Conservation (phyloP, 1,140 invertebrate genomes). For the Nebria ingens region DNA sequence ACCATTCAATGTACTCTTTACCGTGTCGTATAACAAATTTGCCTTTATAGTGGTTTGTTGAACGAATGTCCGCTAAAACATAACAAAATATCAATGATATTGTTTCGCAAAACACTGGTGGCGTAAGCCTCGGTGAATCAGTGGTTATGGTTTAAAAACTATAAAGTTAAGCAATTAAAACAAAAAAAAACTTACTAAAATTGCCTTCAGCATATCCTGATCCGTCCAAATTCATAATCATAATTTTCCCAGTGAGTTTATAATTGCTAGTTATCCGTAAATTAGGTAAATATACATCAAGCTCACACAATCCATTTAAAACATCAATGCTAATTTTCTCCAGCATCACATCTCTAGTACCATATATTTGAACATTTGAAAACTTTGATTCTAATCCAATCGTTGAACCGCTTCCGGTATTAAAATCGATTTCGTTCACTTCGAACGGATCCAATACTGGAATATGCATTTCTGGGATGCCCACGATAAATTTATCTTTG, state of each 20-base stretch:
- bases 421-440: neutral
- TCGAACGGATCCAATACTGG: conserved; percentile 9
- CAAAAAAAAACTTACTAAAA: conserved; percentile 9
- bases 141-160: too few relatives aligned
- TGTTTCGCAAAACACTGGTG: too few relatives aligned
- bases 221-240: neutral
- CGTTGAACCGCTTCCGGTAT: neutral
- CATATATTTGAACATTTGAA: neutral
- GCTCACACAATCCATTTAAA: neutral
- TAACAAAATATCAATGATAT: too few relatives aligned
- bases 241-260: neutral
- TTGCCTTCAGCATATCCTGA: neutral
- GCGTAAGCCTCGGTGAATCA: too few relatives aligned
- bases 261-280: neutral
- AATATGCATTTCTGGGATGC: conserved; percentile 10
- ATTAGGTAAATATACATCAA: neutral
- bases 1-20: neutral
- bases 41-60: neutral
- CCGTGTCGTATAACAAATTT: neutral
- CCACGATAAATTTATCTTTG: neutral
- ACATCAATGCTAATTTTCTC: neutral
- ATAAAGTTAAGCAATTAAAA: neutral
- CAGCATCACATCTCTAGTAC: neutral
- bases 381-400: neutral
- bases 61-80: conserved; percentile 3